Evolutionary conservation across 1,140 invertebrate species (phyloP).

Genomic region (Rhopalosiphum maidis): DNA sequence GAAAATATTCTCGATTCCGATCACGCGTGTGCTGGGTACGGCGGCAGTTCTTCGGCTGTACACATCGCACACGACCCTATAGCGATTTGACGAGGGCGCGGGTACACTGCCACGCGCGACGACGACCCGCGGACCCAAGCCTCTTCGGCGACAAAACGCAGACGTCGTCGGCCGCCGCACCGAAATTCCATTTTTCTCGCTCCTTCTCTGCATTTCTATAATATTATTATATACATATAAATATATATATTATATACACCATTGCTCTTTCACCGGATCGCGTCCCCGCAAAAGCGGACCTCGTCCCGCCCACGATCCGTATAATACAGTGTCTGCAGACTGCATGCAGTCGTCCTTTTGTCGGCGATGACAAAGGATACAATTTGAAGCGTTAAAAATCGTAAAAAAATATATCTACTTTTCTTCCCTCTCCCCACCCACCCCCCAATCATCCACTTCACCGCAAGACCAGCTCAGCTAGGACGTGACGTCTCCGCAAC

Average conservation of each 20-base stretch:
- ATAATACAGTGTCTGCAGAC: background rate
- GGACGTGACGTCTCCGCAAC: slow-evolving; percentile 16
- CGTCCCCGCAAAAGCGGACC: background rate
- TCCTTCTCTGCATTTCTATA: background rate
- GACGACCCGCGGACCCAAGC: background rate
- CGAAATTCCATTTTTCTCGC: background rate
- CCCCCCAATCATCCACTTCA: too few relatives aligned
- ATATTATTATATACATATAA: background rate
- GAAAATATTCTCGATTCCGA: slow-evolving; percentile 32
- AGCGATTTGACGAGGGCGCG: background rate
- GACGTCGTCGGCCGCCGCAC: background rate
- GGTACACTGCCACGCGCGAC: background rate
- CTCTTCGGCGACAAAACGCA: background rate
- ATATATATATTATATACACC: background rate
- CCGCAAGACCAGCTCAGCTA: background rate
- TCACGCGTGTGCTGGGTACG: slow-evolving; percentile 7
- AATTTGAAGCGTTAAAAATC: slow-evolving; percentile 47
- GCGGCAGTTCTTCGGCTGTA: background rate
- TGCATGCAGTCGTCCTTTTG: background rate
- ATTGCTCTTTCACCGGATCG: slow-evolving; percentile 16
- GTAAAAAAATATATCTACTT: background rate
- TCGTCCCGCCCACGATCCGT: background rate
- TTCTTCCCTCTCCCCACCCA: too few relatives aligned
- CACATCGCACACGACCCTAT: background rate
- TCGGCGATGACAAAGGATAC: slow-evolving; percentile 34